Percentiles rank a stretch among this genome's conserved stretches.
phyloP scores from a whole-genome alignment of 2,888 invertebrate species.

The Carcina quercana region DNA sequence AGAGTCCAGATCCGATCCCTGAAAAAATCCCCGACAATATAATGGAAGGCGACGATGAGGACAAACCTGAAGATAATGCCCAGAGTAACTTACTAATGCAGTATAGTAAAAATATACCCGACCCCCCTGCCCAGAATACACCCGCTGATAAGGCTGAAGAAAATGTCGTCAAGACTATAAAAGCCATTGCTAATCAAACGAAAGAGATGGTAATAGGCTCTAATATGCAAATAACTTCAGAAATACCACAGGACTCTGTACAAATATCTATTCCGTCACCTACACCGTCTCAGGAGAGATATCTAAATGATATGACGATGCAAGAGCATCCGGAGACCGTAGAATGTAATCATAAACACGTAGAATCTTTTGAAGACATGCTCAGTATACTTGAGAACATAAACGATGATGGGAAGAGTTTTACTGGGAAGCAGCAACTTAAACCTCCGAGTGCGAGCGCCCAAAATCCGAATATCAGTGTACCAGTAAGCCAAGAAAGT shows the following conservation, averaged over 20 bases:
- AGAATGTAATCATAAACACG: slow-evolving; percentile 71
- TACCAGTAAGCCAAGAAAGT: slow-evolving; percentile 28
- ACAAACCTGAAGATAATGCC: slow-evolving; percentile 58
- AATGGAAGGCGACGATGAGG: slow-evolving; percentile 63
- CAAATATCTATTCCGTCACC: slow-evolving; percentile 80
- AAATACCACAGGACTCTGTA: slow-evolving; percentile 76
- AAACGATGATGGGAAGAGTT: slow-evolving; percentile 38
- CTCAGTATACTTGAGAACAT: slow-evolving; percentile 81
- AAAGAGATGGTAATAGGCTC: slow-evolving; percentile 72
- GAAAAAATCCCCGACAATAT: slow-evolving; percentile 70
- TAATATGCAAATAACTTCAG: slow-evolving; percentile 71
- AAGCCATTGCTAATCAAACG: slow-evolving; percentile 71
- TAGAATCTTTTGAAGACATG: slow-evolving; percentile 81
- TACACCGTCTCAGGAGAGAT: slow-evolving; percentile 78
- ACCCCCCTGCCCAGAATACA: slow-evolving; percentile 28
- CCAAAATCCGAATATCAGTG: slow-evolving; percentile 28
- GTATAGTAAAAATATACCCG: slow-evolving; percentile 43
- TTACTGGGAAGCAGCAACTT: slow-evolving; percentile 37
- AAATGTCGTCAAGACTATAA: slow-evolving; percentile 67
- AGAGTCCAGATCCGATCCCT: slow-evolving; percentile 65
- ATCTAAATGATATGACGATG: slow-evolving; percentile 77
- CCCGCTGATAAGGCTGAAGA: slow-evolving; percentile 41
- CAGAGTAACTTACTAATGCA: slow-evolving; percentile 45
- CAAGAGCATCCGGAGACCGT: slow-evolving; percentile 71
- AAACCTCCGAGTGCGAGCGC: slow-evolving; percentile 27